phyloP scores from a whole-genome alignment of 2,113 vertebrate genomes.

The Centropus bengalensis region DNA sequence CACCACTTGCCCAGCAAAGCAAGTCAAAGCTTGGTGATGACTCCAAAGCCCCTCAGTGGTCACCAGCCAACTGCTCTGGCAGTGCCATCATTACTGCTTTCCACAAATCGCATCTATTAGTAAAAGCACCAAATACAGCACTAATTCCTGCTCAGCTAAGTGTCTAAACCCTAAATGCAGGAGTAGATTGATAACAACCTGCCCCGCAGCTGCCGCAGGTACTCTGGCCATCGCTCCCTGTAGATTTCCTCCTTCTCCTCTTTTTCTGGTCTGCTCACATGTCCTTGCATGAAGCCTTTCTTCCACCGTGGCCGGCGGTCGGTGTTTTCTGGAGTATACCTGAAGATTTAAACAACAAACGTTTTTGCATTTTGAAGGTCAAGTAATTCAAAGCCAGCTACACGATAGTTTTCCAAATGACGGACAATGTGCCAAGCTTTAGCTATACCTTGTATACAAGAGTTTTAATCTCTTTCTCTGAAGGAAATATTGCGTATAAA shows the following conservation, averaged over 20 bases:
- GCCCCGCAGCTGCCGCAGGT: slow-evolving; percentile 79
- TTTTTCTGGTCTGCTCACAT: slow-evolving; percentile 84
- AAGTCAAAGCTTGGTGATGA: neutral
- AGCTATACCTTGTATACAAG: neutral
- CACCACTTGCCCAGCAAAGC: neutral
- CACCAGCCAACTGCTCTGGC: neutral
- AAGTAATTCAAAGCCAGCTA: neutral
- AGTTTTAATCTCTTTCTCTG: neutral
- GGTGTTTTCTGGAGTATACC: slow-evolving; percentile 83
- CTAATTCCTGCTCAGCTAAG: neutral
- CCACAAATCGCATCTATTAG: neutral
- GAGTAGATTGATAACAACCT: slow-evolving; percentile 69
- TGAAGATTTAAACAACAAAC: slow-evolving; percentile 20
- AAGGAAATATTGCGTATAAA: neutral
- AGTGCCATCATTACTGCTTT: neutral
- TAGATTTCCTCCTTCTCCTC: slow-evolving; percentile 91
- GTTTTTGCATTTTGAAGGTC: neutral
- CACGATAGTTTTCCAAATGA: neutral
- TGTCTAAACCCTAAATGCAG: neutral
- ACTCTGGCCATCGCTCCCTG: slow-evolving; percentile 88
- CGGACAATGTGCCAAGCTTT: neutral
- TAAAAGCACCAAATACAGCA: neutral
- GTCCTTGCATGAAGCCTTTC: slow-evolving; percentile 90
- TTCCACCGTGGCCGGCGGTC: slow-evolving; percentile 83
- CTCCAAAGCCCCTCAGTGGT: neutral